Evolutionary conservation across 1,140 invertebrate genomes (phyloP), one percentile per base, ranked within the genome.

Genomic region (Lordiphosa clarofinis): DNA sequence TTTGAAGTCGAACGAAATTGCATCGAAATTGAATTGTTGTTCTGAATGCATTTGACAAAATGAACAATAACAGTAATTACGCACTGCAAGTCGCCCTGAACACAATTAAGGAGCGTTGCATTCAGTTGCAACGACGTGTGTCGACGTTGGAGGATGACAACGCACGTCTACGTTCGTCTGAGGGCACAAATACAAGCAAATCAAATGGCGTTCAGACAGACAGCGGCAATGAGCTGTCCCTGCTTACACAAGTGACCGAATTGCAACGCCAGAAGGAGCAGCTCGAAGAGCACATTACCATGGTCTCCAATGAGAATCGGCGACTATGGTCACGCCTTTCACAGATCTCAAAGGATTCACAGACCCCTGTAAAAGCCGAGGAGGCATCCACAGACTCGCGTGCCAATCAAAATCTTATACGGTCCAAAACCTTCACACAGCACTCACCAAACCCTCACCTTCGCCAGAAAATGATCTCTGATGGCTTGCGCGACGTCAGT

Each of bases 251-350:
- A 82, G 89, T 95, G 21, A 91, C 92, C 39, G 91, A 93, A 56
- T 87, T 95, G 57, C 92, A 91, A 15, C 93, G 93, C 74, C 93
- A 95, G 78, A 95, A 95, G 68, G 92, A 92, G 4, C 94, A 95
- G 75, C 84, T 95, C 5, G 91, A 92, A 58, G 92, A 94, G 87
- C 94, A 94, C 73, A 91, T 95, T 38, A 91, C 92, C 62, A 94
- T 95, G 93, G 94, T 96, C 6, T 93, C 94, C 1, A 92, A 92
- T 73, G 95, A 96, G 89, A 96, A 95, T 88, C 92, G 93, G 74
- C 92, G 93, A 56, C 88, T 96, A 13, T 96, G 94, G 95, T 92
- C 90, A 46, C 92, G 93, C 74, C 89, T 96, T 21, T 93, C 92
- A 1, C 90, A 90, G 79, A 89, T 95, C 38, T 93, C 90, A 1